Evolutionary conservation across 2,888 invertebrate species (phyloP).

Genomic region (Microctonus brassicae): DNA sequence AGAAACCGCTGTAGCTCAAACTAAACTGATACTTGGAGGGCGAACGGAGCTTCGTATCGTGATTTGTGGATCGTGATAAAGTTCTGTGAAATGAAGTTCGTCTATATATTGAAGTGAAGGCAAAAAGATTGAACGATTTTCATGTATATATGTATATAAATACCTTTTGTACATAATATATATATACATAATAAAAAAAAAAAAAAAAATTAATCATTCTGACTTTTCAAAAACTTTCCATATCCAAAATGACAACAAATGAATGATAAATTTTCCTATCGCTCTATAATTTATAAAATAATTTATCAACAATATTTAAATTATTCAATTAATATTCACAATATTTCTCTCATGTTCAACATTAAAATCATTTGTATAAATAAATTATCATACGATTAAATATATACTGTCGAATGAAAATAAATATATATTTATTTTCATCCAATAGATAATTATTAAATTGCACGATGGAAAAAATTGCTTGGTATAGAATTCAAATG

Average conservation of each 20-base stretch:
- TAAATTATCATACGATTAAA: not conserved
- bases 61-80: constrained; percentile 27
- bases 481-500: not conserved
- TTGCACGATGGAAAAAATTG: not conserved
- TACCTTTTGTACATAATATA: no score
- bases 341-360: not conserved
- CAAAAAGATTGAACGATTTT: not conserved
- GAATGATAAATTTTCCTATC: no score
- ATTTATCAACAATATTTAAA: no score
- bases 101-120: not conserved
- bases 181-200: not conserved
- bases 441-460: not conserved
- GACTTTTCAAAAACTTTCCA: not conserved
- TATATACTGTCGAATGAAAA: not conserved
- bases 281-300: no score
- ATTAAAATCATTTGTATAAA: not conserved
- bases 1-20: not conserved
- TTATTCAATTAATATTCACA: no score
- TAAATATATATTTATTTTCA: not conserved
- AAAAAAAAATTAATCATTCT: not conserved
- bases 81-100: constrained; percentile 16
- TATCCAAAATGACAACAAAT: no score
- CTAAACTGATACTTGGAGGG: constrained; percentile 9
- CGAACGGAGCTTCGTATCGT: not conserved
- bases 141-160: not conserved